These are phyloP conservation scores for Chaetodon auriga DNA, from an alignment of 2,113 vertebrate genomes.

Conservation along the genomic window DNA sequence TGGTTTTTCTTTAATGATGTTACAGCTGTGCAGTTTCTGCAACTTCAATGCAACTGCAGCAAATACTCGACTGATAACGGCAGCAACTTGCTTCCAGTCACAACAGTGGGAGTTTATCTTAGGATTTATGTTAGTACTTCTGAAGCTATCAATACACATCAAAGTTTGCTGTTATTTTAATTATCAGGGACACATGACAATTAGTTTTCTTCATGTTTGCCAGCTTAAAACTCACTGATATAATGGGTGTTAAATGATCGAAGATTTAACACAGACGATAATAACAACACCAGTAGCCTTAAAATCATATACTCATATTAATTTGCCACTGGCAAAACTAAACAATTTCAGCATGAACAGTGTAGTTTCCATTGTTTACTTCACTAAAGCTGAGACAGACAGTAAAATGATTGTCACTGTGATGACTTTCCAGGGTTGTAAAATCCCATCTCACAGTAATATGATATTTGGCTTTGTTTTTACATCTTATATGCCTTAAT, in stretches of 20 bases:
- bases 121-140: too few species aligned
- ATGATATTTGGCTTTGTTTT: neutral
- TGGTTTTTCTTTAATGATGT: neutral
- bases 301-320: neutral
- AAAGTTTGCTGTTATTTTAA: neutral
- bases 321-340: too few species aligned
- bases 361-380: too few species aligned
- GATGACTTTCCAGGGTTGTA: too few species aligned
- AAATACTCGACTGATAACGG: slow-evolving; percentile 3
- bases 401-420: too few species aligned
- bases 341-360: too few species aligned
- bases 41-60: slow-evolving; percentile 4
- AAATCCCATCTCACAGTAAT: neutral
- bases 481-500: neutral
- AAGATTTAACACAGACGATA: neutral
- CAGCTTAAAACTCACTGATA: neutral
- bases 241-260: neutral
- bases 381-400: too few species aligned
- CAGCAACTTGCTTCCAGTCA: neutral
- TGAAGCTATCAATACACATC: neutral
- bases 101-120: neutral
- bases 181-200: neutral
- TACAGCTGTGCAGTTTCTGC: neutral
- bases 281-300: neutral
- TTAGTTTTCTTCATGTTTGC: neutral